phyloP scores from a whole-genome alignment of 1,140 invertebrate species.

The Carcinoscorpius rotundicauda region DNA sequence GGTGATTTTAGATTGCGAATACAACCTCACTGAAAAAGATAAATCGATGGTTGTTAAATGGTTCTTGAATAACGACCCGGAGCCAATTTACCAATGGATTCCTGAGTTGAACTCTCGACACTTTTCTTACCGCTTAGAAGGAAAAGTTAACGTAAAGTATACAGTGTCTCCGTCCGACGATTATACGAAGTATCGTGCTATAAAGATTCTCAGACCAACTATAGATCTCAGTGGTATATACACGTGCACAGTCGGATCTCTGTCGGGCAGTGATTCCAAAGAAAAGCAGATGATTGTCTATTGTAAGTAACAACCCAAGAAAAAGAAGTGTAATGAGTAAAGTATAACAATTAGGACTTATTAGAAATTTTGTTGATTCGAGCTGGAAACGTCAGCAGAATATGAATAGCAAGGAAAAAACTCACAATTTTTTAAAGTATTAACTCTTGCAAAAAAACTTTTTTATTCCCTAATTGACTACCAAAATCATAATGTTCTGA shows the following conservation, averaged over 20 bases:
- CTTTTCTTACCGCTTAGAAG: conserved; percentile 45
- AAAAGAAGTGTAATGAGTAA: too few species aligned
- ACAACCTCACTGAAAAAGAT: conserved; percentile 39
- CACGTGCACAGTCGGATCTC: conserved; percentile 60
- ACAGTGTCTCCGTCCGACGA: conserved; percentile 49
- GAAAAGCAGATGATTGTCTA: conserved; percentile 58
- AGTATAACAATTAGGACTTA: too few species aligned
- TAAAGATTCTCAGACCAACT: conserved; percentile 57
- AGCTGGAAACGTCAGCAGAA: too few species aligned
- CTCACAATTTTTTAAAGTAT: too few species aligned
- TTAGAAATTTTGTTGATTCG: too few species aligned
- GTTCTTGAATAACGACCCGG: conserved; percentile 53
- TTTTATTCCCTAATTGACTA: too few species aligned
- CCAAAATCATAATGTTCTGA: too few species aligned
- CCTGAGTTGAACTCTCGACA: conserved; percentile 43
- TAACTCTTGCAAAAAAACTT: too few species aligned
- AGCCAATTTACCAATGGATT: conserved; percentile 70
- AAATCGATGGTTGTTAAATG: conserved; percentile 59
- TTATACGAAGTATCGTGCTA: conserved; percentile 54
- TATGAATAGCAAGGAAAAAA: too few species aligned
- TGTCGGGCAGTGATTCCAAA: conserved; percentile 49
- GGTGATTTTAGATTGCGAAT: conserved; percentile 63
- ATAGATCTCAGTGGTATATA: conserved; percentile 61
- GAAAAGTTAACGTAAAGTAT: conserved; percentile 54
- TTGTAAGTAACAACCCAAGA: conserved; percentile 23